These are phyloP conservation scores for Seira ritae DNA, from an alignment of 2,888 invertebrate species.

Conservation along the genomic window DNA sequence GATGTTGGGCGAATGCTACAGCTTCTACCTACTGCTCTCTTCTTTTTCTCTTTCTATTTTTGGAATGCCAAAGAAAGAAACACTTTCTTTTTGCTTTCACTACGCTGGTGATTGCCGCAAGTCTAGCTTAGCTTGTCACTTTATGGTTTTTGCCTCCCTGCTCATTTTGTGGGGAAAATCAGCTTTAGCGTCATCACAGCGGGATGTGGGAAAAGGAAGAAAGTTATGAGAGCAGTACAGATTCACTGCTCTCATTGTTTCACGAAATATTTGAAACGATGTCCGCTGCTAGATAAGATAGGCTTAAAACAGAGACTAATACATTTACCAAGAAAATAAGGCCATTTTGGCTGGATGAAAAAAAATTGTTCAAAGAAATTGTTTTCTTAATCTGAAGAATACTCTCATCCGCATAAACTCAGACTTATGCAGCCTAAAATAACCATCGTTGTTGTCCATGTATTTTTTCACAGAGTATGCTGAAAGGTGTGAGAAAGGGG, in stretches of 20 bases:
- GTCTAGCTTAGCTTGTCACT: background rate
- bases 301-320: too few relatives aligned
- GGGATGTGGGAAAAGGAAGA: background rate
- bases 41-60: slow-evolving; percentile 20
- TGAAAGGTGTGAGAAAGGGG: slow-evolving; percentile 74
- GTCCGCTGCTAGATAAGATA: too few relatives aligned
- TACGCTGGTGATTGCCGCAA: background rate
- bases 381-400: background rate
- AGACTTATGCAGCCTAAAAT: background rate
- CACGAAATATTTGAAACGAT: too few relatives aligned
- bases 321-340: background rate
- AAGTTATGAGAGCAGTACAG: background rate
- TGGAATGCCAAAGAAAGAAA: background rate
- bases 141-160: background rate
- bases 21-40: background rate
- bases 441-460: background rate
- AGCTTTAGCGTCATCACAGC: background rate
- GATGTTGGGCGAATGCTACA: background rate
- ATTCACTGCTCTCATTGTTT: too few relatives aligned
- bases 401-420: too few relatives aligned
- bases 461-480: slow-evolving; percentile 72
- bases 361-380: background rate
- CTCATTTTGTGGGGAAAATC: background rate
- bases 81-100: background rate
- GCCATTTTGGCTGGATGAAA: background rate